A percentile compares a stretch with the other conserved stretches of the same genome.
Evolutionary conservation across 2,888 invertebrate genomes (phyloP).

Genomic region (Cryptus viduatorius): DNA sequence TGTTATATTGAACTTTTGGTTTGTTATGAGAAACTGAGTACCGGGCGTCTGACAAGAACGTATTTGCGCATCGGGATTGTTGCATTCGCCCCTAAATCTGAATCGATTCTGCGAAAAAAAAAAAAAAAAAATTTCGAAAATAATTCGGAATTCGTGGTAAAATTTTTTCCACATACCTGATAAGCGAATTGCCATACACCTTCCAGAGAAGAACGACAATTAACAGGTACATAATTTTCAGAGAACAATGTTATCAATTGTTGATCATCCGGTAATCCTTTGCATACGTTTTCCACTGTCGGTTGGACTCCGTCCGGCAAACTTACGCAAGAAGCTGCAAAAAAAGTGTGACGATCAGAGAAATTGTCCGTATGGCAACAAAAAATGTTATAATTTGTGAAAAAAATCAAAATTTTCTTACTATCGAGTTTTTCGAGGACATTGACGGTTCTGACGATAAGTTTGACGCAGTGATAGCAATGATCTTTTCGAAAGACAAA

Average conservation of each 20-base stretch:
- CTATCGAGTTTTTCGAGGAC: slow-evolving; percentile 95
- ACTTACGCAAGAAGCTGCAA: slow-evolving; percentile 90
- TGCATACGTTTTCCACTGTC: slow-evolving; percentile 92
- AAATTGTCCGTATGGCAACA: not conserved
- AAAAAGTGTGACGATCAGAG: slow-evolving; percentile 67
- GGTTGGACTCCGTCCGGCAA: slow-evolving; percentile 88
- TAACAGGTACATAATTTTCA: slow-evolving; percentile 95
- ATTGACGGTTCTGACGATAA: slow-evolving; percentile 94
- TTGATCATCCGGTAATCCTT: slow-evolving; percentile 91
- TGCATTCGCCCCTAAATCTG: slow-evolving; percentile 96
- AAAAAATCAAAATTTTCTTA: slow-evolving; percentile 81
- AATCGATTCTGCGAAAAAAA: slow-evolving; percentile 89
- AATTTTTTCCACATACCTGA: slow-evolving; percentile 85
- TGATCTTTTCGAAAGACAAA: slow-evolving; percentile 90
- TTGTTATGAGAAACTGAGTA: slow-evolving; percentile 97
- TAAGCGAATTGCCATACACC: slow-evolving; percentile 99
- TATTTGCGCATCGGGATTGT: slow-evolving; percentile 94
- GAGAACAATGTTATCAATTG: slow-evolving; percentile 94
- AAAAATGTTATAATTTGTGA: not conserved
- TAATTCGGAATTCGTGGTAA: not conserved
- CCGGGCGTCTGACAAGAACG: slow-evolving; percentile 98
- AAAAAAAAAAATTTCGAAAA: not conserved
- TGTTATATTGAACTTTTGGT: slow-evolving; percentile 98
- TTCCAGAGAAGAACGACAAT: slow-evolving; percentile 96
- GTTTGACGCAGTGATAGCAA: slow-evolving; percentile 94